These are phyloP conservation scores for Morone chrysops DNA, from an alignment of 2,113 vertebrate genomes.

Conservation along the genomic window DNA sequence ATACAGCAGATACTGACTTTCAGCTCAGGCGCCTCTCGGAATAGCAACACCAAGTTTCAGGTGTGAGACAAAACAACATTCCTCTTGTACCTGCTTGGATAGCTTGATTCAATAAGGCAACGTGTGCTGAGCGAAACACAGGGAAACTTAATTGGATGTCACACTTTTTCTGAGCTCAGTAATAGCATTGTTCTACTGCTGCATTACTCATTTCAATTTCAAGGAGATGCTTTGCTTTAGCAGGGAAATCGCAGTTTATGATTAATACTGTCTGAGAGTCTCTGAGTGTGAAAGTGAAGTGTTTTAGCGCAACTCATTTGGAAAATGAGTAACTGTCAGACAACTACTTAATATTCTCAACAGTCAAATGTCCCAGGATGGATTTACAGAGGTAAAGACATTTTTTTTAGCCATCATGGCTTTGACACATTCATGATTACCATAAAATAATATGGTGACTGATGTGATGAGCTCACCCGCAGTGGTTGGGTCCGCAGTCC, in stretches of 20 bases:
- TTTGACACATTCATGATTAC: not conserved
- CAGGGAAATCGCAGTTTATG: slow-evolving; percentile 67
- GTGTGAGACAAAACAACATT: slow-evolving; percentile 60
- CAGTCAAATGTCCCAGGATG: slow-evolving; percentile 26
- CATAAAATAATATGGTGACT: not conserved
- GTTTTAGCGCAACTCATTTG: slow-evolving; percentile 63
- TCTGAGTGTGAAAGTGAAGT: slow-evolving; percentile 69
- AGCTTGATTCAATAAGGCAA: slow-evolving; percentile 74
- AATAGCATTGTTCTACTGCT: slow-evolving; percentile 74
- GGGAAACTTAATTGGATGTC: slow-evolving; percentile 81
- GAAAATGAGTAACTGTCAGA: slow-evolving; percentile 72
- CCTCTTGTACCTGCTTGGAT: slow-evolving; percentile 58
- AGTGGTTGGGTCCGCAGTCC: slow-evolving; percentile 96
- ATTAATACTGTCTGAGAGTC: slow-evolving; percentile 74
- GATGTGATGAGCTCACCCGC: slow-evolving; percentile 87
- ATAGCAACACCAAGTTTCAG: slow-evolving; percentile 60
- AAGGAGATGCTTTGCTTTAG: slow-evolving; percentile 72
- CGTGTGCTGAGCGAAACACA: slow-evolving; percentile 64
- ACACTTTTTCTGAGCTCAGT: slow-evolving; percentile 71
- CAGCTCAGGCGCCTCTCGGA: slow-evolving; percentile 39
- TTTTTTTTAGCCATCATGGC: not conserved
- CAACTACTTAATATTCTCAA: slow-evolving; percentile 49
- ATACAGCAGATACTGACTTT: slow-evolving; percentile 48
- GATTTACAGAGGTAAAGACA: slow-evolving; percentile 16
- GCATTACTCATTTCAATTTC: slow-evolving; percentile 78